Conservation (phyloP, 2,113 vertebrate genomes). For the Hippolais icterina region DNA sequence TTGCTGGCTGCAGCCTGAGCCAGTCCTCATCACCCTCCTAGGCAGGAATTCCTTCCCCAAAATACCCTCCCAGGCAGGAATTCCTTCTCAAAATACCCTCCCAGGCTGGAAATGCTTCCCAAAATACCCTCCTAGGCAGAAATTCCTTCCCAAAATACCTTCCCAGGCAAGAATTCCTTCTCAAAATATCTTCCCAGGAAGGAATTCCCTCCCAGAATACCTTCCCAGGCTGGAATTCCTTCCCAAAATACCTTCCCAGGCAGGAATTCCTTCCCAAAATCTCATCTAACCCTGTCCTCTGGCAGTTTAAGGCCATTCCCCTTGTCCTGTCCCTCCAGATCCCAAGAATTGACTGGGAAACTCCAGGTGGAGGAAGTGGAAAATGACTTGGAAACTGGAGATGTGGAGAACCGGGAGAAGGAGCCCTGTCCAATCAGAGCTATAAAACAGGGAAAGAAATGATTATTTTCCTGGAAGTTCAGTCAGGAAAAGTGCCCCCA, state of each 20-base stretch:
- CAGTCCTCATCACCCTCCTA: neutral
- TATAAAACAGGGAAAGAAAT: fast-evolving
- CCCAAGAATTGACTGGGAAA: neutral
- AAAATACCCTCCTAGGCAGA: neutral
- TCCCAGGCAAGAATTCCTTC: neutral
- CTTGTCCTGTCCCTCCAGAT: neutral
- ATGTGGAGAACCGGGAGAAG: neutral
- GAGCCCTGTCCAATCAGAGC: neutral
- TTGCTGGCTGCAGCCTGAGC: neutral
- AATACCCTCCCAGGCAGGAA: neutral
- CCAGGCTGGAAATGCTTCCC: neutral
- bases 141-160: neutral
- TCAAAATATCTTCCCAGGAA: neutral
- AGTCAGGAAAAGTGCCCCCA: fast-evolving
- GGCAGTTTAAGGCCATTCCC: neutral
- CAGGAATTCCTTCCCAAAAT: neutral
- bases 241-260: neutral
- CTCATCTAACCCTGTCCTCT: neutral
- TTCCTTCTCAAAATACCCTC: neutral
- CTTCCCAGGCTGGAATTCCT: neutral
- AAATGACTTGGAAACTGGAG: neutral
- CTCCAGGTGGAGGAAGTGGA: fast-evolving
- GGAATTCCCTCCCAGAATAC: neutral
- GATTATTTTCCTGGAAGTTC: neutral
- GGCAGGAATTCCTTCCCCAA: neutral